Evolutionary conservation across 2,797 vertebrate species (phyloP).

Genomic region (Enteromius trimaculatus): DNA sequence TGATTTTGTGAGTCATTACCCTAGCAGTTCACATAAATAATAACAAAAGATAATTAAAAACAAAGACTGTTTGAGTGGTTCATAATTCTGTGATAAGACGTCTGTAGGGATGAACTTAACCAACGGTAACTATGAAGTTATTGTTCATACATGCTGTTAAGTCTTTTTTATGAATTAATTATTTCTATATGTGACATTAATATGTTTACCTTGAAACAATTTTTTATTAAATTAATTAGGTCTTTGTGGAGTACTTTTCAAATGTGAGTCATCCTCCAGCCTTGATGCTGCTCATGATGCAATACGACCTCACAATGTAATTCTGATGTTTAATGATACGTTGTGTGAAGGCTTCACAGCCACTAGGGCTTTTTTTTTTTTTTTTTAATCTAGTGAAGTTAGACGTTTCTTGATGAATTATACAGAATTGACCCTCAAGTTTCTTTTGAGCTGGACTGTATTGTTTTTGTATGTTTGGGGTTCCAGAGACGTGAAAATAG

Average conservation of each 20-base stretch:
- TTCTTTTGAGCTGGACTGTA: neutral
- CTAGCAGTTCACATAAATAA: slow-evolving; percentile 36
- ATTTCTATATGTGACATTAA: neutral
- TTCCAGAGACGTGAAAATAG: neutral
- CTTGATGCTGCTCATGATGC: neutral
- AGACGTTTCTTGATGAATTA: neutral
- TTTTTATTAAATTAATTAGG: neutral
- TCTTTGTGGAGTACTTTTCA: neutral
- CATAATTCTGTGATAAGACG: slow-evolving; percentile 1
- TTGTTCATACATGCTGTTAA: neutral
- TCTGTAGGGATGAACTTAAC: neutral
- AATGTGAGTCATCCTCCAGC: neutral
- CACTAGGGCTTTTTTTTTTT: neutral
- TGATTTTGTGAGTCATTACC: slow-evolving; percentile 32
- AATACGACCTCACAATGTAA: neutral
- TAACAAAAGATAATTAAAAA: slow-evolving; percentile 45
- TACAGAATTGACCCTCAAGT: neutral
- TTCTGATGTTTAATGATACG: neutral
- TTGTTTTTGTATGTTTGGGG: neutral
- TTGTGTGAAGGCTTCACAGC: neutral
- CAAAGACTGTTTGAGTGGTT: neutral
- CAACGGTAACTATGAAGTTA: neutral
- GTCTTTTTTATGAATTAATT: neutral
- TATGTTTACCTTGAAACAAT: neutral
- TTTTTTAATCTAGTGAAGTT: neutral